Evolutionary conservation across 2,888 invertebrate species (phyloP), one percentile per base, ranked within the genome.

Genomic region (Scelioninae gen. 1): DNA sequence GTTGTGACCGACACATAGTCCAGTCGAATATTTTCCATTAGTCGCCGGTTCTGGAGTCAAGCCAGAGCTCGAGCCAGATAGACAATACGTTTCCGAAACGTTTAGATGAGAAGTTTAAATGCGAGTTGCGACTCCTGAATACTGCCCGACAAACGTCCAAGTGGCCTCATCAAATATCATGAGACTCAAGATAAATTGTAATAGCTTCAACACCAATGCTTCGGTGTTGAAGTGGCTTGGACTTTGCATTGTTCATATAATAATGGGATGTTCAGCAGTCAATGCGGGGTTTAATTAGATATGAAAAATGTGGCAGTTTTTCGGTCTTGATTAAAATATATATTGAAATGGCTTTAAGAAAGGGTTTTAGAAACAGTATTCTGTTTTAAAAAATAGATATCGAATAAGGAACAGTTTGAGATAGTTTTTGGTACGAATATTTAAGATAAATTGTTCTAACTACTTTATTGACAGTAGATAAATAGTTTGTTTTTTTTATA

Each of bases 21-120:
- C 49, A 68, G 49, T 68, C 76, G 79, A 74, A 79, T 82, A 82
- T 79, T 82, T 85, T 85, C 74, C 83, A 85, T 85, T 84, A 85
- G 80, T 79, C 83, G 83, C 79, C 75, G 58, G 56, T 76, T 74
- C 83, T 83, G 71, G 83, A 78, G 66, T 51, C 55, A 53, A 62
- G 79, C 77, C 83, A 53, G 60, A 53, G 43, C 63, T 56, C 62
- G 51, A 66, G 60, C 53, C 56, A 77, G 78, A 78, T 71, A 71
- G 80, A 81, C 84, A 84, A 84, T 84, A 76, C 68, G 77, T 83
- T 80, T 80, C 80, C 71, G 62, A 40, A 66, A 34, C 62, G 56
- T 60, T 56, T 38, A 55, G 60, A 76, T 47, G 75, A 65, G 66
- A 77, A 77, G 66, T 75, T 74, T 63, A 63, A 74, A 74, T 62